These are phyloP conservation scores for Pedicia rivosa DNA, from an alignment of 2,888 invertebrate species.

Conservation along the genomic window DNA sequence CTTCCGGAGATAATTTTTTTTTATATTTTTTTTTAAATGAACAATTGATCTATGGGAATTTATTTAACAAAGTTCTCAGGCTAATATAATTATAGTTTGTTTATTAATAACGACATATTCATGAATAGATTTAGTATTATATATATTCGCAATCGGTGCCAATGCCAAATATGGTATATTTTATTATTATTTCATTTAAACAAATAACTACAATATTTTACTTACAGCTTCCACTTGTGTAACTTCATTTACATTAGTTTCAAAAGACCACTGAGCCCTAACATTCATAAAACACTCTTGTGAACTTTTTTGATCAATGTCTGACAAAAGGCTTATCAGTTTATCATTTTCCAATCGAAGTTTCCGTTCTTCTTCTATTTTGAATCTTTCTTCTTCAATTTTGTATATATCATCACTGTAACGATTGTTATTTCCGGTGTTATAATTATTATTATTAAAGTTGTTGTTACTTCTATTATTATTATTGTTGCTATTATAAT, in stretches of 20 bases:
- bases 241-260: conserved; percentile 70
- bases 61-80: too few relatives aligned
- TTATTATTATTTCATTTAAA: too few relatives aligned
- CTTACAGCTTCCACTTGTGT: conserved; percentile 74
- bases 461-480: conserved; percentile 17
- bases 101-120: too few relatives aligned
- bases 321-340: conserved; percentile 38
- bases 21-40: too few relatives aligned
- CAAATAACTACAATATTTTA: conserved; percentile 19
- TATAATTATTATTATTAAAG: conserved; percentile 20
- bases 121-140: too few relatives aligned
- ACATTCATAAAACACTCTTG: conserved; percentile 73
- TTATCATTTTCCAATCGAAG: conserved; percentile 26
- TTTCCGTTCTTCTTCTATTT: conserved; percentile 28
- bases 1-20: too few relatives aligned
- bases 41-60: too few relatives aligned
- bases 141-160: not conserved
- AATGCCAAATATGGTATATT: not conserved
- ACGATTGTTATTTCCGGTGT: conserved; percentile 20
- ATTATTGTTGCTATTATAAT: conserved; percentile 5
- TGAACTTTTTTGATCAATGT: conserved; percentile 59
- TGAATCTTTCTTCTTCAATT: conserved; percentile 34
- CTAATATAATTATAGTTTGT: too few relatives aligned
- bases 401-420: conserved; percentile 25
- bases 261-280: conserved; percentile 79